These are phyloP conservation scores for Spheniscus mendiculus DNA, from an alignment of 2,113 vertebrate species.

Conservation along the genomic window DNA sequence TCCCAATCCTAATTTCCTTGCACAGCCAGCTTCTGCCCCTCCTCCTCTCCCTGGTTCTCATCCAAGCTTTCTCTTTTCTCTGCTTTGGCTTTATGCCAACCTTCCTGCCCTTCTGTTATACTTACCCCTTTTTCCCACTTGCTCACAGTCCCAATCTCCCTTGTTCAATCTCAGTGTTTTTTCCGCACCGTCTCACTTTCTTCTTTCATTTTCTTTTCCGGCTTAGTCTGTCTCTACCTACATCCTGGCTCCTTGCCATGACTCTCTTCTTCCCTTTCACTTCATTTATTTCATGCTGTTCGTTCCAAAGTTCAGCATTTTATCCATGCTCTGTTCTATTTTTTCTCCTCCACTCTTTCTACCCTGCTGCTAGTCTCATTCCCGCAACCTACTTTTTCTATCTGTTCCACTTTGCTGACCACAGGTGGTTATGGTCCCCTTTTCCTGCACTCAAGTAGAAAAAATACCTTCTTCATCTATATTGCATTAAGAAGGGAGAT, in stretches of 20 bases:
- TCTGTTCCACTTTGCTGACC: slow-evolving; percentile 36
- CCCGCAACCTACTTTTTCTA: slow-evolving; percentile 15
- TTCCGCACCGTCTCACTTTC: not conserved
- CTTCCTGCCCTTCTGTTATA: not conserved
- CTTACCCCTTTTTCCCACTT: not conserved
- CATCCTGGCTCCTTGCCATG: not conserved
- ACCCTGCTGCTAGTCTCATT: slow-evolving; percentile 16
- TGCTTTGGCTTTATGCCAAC: not conserved
- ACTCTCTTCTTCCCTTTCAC: not conserved
- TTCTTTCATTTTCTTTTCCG: not conserved
- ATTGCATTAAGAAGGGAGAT: not conserved
- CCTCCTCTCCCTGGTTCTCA: not conserved
- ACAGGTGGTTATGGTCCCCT: not conserved
- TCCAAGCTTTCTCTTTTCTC: not conserved
- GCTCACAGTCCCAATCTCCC: not conserved
- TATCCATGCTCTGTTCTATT: not conserved
- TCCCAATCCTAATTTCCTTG: not conserved
- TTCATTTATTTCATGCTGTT: slow-evolving; percentile 24
- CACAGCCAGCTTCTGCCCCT: not conserved
- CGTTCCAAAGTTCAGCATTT: not conserved
- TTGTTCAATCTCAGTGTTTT: not conserved
- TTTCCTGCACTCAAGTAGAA: not conserved
- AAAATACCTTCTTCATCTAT: not conserved
- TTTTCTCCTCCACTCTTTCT: not conserved
- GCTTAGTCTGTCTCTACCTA: not conserved